phyloP scores from a whole-genome alignment of 1,140 invertebrate species.

The Notospermus geniculatus region DNA sequence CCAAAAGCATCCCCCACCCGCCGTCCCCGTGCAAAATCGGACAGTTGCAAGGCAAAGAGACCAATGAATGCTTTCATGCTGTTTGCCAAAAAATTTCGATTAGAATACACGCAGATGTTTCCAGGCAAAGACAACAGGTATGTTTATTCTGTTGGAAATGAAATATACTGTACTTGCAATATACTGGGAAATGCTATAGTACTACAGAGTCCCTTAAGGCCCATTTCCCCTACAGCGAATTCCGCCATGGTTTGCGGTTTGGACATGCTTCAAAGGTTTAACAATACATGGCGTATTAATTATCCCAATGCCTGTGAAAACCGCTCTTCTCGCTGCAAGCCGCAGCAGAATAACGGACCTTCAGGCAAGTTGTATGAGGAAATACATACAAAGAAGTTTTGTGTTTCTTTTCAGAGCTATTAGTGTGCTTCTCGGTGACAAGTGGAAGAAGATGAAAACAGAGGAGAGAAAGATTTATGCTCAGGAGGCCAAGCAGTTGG shows the following conservation, averaged over 20 bases:
- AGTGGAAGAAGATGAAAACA: slow-evolving; percentile 58
- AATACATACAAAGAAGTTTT: no score
- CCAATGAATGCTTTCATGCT: slow-evolving; percentile 66
- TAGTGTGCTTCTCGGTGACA: slow-evolving; percentile 60
- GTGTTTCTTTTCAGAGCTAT: slow-evolving; percentile 56
- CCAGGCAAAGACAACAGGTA: slow-evolving; percentile 64
- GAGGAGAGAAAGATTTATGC: slow-evolving; percentile 56
- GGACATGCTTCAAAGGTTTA: no score
- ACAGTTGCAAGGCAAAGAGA: slow-evolving; percentile 45
- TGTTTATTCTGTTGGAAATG: background rate
- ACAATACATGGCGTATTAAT: no score
- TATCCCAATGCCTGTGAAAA: no score
- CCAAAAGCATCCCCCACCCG: slow-evolving; percentile 21
- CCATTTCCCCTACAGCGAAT: no score
- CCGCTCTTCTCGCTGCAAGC: no score
- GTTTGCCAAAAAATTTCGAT: slow-evolving; percentile 60
- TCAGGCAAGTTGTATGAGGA: no score
- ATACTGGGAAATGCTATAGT: background rate
- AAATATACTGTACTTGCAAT: background rate
- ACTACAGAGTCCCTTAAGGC: no score
- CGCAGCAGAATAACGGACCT: no score
- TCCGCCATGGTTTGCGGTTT: no score
- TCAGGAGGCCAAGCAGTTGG: slow-evolving; percentile 56
- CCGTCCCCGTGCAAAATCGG: slow-evolving; percentile 16
- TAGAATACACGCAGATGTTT: slow-evolving; percentile 60